Evolutionary conservation across 2,888 invertebrate genomes (phyloP), one percentile per base, ranked within the genome.

Genomic region (Suillia variegata): DNA sequence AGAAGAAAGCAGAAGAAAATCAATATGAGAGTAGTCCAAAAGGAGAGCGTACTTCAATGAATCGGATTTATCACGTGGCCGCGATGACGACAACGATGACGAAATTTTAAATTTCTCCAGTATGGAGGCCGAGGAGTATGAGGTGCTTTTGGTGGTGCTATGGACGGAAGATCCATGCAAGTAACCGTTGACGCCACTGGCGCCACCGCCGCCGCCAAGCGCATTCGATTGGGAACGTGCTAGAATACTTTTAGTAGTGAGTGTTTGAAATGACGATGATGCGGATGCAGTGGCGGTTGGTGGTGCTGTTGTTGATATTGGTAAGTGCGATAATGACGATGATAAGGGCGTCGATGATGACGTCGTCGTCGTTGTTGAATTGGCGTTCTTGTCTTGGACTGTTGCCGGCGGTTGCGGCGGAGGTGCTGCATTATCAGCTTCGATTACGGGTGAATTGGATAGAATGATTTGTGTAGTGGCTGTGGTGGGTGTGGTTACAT

Each of bases 1-100:
- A 13, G 20, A 18, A 45, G 45, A 38, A n/a, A n/a, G n/a, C n/a
- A n/a, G n/a, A n/a, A n/a, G n/a, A n/a, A n/a, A 8, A 31, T 12
- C 31, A 31, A 31, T 12, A 31, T 31, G 5, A 31, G 6, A 31
- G 5, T 5, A 31, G 31, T 8, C 31, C 31, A 31, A 8, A 31
- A 5, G 31, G 12, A 59, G 61, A 67, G 71, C 81, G 77, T 81
- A 81, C 81, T 81, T 81, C 70, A 80, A 71, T 66, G 77, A 75
- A 70, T 76, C 74, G 66, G 73, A 74, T 76, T 81, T 81, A 67
- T 74, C 71, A 68, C 80, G 79, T 65, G 70, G 69, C 59, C 74
- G 77, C 70, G 74, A 71, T 63, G n/a, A n/a, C n/a, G n/a, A n/a
- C n/a, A n/a, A n/a, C n/a, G n/a, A n/a, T n/a, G n/a, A n/a, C n/a